Evolutionary conservation across 2,113 vertebrate species (phyloP).

Genomic region (Eptesicus fuscus): DNA sequence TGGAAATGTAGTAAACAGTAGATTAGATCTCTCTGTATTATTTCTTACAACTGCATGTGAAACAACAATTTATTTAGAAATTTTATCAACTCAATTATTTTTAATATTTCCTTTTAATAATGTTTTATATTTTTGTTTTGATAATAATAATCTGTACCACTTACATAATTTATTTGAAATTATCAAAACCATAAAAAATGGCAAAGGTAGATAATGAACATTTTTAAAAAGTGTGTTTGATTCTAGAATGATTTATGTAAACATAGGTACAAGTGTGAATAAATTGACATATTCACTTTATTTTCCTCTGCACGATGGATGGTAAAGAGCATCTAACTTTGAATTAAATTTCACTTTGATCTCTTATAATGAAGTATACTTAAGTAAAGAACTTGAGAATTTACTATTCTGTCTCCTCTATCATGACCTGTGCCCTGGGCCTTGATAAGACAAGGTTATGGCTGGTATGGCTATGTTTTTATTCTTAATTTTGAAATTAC

Average conservation of each 20-base stretch:
- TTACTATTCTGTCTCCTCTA: background rate
- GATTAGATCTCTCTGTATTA: background rate
- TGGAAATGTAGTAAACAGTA: background rate
- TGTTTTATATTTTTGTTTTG: background rate
- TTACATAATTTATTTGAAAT: background rate
- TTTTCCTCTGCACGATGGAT: background rate
- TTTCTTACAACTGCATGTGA: background rate
- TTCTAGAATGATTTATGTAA: background rate
- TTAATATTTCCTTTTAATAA: background rate
- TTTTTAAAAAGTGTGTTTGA: background rate
- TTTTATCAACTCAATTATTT: background rate
- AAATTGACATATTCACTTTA: background rate
- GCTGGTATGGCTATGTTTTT: background rate
- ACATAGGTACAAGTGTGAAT: background rate
- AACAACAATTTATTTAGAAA: background rate
- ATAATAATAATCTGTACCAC: background rate
- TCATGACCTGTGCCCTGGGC: background rate
- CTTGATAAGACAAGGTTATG: background rate
- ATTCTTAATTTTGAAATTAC: conserved; percentile 41
- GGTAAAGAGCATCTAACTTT: background rate
- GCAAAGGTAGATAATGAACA: background rate
- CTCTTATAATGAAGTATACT: background rate
- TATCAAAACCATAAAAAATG: background rate
- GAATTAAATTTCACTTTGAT: conserved; percentile 2
- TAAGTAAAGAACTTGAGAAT: background rate